Base-by-base conservation (phyloP, 2,888 invertebrate genomes). In the Trichogramma dendrolimi region DNA sequence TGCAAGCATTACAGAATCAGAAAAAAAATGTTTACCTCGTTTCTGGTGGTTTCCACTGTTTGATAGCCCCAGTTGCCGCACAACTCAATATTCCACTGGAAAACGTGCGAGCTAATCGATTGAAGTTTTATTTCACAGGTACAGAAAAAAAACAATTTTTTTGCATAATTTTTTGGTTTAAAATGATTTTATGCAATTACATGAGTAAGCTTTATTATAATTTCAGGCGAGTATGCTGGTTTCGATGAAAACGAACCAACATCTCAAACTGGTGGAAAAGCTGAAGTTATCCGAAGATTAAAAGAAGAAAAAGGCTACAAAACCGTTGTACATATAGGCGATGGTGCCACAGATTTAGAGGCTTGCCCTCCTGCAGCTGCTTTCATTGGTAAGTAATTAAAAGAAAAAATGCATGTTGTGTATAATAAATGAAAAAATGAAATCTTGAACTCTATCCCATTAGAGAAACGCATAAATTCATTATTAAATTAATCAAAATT, bases 281-380 rank as follows among this genome's bases (percentile, higher is more conserved):
- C 89, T 0, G 86, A 89, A 70, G 96, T 96, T 5, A 87, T 96
- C 63, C 81, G 87, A 55, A 79, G 86, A 69, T 83, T 98, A 68
- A 95, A 94, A 79, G 84, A 88, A 59, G 83, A 83, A 58, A 82
- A 85, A 70, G 84, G 86, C 10, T 90, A 89, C 78, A 84, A 88
- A 72, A 84, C 84, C 52, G 82, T 98, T 27, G 87, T 97, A 38
- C 91, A 97, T 85, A 86, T 99, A 63, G 99, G 99, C 0, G 99
- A 99, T 80, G 99, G 99, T 42, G 93, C 91, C 51, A 99, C 98
- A 0, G 99, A 99, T 81, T 84, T 96, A 69, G 97, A 97, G 80
- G 95, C 98, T 5, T 86, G 87, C 71, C 96, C 98, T 4, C 93
- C 94, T 0, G 95, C 95, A 42, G 92, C 93, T 78, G 88, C 88